A percentile compares a stretch with the other conserved stretches of the same genome.
phyloP scores from a whole-genome alignment of 2,113 vertebrate genomes.

The Paramormyrops kingsleyae region DNA sequence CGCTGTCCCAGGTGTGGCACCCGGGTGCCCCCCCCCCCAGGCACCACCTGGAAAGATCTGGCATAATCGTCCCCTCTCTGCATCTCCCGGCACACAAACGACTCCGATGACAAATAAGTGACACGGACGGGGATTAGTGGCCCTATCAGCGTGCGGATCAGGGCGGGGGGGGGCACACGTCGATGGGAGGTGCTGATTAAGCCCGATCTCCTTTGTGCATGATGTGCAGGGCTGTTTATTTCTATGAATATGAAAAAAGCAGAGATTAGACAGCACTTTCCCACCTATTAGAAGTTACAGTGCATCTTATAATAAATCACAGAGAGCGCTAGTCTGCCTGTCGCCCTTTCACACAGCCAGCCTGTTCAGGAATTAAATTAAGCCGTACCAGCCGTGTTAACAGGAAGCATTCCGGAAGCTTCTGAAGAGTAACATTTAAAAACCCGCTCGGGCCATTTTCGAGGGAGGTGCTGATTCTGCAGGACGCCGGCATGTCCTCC shows the following conservation, averaged over 20 bases:
- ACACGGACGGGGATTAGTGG: constrained; percentile 48
- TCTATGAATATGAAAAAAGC: background rate
- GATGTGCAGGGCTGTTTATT: background rate
- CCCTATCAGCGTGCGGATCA: constrained; percentile 45
- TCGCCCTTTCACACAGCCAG: background rate
- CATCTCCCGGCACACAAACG: constrained; percentile 36
- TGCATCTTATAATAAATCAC: constrained; percentile 8
- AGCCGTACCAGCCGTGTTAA: background rate
- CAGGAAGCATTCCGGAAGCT: background rate
- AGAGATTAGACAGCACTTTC: constrained; percentile 11
- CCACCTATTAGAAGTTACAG: constrained; percentile 11
- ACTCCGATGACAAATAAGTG: constrained; percentile 38
- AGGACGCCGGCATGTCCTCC: background rate
- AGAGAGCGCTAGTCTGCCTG: background rate
- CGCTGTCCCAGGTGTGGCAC: background rate
- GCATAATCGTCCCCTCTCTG: constrained; percentile 44
- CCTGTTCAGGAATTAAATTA: constrained; percentile 4
- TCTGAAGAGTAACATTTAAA: background rate
- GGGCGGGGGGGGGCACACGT: background rate
- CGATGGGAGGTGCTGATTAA: background rate
- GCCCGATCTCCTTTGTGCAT: background rate
- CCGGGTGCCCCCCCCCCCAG: background rate
- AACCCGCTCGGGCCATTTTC: background rate
- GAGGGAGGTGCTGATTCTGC: background rate
- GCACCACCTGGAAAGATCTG: constrained; percentile 25